These are phyloP conservation scores for Phortica variegata DNA, from an alignment of 1,140 invertebrate genomes.

Conservation along the genomic window DNA sequence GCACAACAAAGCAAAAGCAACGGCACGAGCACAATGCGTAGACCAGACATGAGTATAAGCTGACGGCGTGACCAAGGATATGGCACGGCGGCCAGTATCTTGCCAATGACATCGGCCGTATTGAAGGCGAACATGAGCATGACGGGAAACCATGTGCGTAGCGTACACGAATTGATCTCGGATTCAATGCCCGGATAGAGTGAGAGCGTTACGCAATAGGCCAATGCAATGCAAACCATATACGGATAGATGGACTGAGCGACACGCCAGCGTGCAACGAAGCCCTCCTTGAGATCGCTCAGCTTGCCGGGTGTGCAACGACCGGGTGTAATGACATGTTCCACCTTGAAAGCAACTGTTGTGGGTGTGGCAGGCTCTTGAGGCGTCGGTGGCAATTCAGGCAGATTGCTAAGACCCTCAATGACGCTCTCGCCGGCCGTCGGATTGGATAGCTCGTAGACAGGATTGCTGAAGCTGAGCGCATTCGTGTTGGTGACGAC, in stretches of 20 bases:
- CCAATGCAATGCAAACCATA: conserved; percentile 82
- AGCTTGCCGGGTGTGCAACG: conserved; percentile 58
- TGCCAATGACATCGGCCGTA: conserved; percentile 80
- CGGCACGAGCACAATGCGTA: conserved; percentile 74
- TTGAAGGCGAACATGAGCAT: conserved; percentile 88
- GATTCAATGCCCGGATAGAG: conserved; percentile 88
- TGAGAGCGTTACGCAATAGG: conserved; percentile 85
- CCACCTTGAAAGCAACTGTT: conserved; percentile 71
- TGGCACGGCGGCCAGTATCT: conserved; percentile 77
- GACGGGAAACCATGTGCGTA: conserved; percentile 87
- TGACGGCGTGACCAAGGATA: conserved; percentile 78
- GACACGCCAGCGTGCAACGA: conserved; percentile 72
- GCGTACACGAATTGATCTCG: conserved; percentile 79
- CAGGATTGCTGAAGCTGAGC: conserved; percentile 68
- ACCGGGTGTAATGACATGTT: conserved; percentile 71
- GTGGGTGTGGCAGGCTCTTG: conserved; percentile 48
- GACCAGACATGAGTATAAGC: conserved; percentile 69
- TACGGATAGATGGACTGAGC: conserved; percentile 82
- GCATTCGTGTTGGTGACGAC: conserved; percentile 24
- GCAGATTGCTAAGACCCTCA: conserved; percentile 47
- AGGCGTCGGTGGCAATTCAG: conserved; percentile 49
- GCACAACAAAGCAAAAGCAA: conserved; percentile 77
- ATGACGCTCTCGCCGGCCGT: conserved; percentile 60
- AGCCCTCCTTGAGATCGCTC: conserved; percentile 61
- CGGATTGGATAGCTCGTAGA: conserved; percentile 71